Conservation (phyloP, 1,140 invertebrate species). For the Ooceraea biroi region DNA sequence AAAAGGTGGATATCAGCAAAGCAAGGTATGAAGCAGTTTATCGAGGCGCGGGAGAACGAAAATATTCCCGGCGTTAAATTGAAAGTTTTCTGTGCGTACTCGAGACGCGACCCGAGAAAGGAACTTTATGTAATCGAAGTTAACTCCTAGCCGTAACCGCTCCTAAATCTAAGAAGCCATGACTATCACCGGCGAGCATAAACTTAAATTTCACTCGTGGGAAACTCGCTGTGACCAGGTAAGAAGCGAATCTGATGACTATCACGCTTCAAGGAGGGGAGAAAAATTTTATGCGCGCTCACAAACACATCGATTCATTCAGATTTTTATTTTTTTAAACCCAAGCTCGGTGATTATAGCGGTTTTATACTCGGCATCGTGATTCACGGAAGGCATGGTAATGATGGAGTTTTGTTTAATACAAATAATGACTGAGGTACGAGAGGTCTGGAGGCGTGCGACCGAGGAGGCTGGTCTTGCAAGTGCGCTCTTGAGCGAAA, state of each 20-base stretch:
- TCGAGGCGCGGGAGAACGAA: background rate
- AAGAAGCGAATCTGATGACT: background rate
- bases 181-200: background rate
- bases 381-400: background rate
- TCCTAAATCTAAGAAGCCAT: constrained; percentile 5
- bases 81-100: background rate
- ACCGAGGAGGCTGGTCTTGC: background rate
- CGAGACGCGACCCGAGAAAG: background rate
- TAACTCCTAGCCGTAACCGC: background rate
- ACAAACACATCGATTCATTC: background rate
- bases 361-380: background rate
- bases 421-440: background rate
- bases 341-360: constrained; percentile 1
- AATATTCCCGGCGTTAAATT: background rate
- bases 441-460: background rate
- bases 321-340: constrained; percentile 7
- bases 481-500: constrained; percentile 9
- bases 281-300: background rate
- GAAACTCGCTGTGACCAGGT: background rate
- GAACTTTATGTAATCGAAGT: background rate
- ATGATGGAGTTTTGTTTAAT: too few species aligned
- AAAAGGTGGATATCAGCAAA: background rate
- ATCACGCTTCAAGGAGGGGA: background rate
- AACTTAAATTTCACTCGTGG: background rate
- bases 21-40: background rate